Percentiles rank a stretch among this genome's conserved stretches.
These are phyloP conservation scores for Portunus trituberculatus DNA, from an alignment of 1,140 invertebrate species.

Conservation along the genomic window DNA sequence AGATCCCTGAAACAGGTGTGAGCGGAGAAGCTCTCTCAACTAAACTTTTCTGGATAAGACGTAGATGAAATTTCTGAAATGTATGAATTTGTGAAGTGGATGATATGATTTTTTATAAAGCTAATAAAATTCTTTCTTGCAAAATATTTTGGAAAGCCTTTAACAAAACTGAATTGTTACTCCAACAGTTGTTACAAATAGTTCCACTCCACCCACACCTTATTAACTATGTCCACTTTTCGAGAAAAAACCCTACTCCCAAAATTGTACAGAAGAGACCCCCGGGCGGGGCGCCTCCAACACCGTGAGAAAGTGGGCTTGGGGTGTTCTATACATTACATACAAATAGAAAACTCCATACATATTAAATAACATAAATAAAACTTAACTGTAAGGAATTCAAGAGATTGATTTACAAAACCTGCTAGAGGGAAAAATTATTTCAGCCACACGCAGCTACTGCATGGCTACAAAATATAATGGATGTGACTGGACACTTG, in stretches of 20 bases:
- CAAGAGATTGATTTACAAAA: conserved; percentile 60
- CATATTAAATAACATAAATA: conserved; percentile 76
- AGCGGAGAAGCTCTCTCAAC: conserved; percentile 64
- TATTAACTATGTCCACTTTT: conserved; percentile 65
- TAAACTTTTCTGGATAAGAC: conserved; percentile 25
- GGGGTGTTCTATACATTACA: conserved; percentile 72
- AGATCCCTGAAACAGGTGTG: conserved; percentile 75
- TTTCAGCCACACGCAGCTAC: conserved; percentile 55
- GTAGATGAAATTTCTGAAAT: conserved; percentile 28
- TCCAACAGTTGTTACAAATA: conserved; percentile 49
- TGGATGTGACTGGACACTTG: conserved; percentile 35
- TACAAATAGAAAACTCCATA: conserved; percentile 72
- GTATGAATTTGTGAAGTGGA: conserved; percentile 16
- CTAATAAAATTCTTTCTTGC: conserved; percentile 27
- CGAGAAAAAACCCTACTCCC: conserved; percentile 61
- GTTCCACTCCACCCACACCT: conserved; percentile 73
- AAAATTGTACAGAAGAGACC: conserved; percentile 69
- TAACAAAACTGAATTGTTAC: conserved; percentile 5
- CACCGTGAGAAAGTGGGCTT: conserved; percentile 48
- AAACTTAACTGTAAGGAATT: conserved; percentile 67
- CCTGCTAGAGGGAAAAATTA: conserved; percentile 40
- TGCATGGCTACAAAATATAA: conserved; percentile 54
- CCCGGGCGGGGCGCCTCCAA: background rate
- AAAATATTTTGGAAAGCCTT: conserved; percentile 37
- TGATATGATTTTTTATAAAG: conserved; percentile 55